A percentile compares a stretch with the other conserved stretches of the same genome.
phyloP scores from a whole-genome alignment of 2,888 invertebrate genomes.

The Isoperla grammatica region DNA sequence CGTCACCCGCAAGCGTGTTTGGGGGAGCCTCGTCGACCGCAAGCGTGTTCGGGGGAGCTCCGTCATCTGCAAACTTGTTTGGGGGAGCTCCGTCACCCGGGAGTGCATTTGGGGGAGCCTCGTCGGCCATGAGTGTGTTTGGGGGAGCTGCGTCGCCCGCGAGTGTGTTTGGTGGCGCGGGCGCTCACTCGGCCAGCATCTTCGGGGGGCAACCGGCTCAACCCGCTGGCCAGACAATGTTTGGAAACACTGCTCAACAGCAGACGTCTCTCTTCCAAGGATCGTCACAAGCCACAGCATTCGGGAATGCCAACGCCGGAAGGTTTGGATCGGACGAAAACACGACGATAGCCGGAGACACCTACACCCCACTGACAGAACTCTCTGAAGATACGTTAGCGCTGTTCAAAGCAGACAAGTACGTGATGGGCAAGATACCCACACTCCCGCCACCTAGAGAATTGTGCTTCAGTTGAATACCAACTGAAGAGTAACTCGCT shows the following conservation, averaged over 20 bases:
- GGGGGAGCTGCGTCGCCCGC: too few relatives aligned
- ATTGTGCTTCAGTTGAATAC: constrained; percentile 19
- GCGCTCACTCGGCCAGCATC: neutral
- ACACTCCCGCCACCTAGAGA: constrained; percentile 38
- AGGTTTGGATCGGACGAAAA: too few relatives aligned
- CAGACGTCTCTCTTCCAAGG: too few relatives aligned
- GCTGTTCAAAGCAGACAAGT: constrained; percentile 40
- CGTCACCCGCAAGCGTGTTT: too few relatives aligned
- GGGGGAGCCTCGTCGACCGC: too few relatives aligned
- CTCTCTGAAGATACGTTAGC: constrained; percentile 38
- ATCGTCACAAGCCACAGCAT: too few relatives aligned
- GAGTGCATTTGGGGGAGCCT: neutral
- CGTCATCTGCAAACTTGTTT: too few relatives aligned
- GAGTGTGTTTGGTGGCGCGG: neutral
- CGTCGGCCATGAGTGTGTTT: too few relatives aligned
- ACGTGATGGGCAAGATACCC: constrained; percentile 40
- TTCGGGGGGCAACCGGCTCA: neutral
- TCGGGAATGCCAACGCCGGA: too few relatives aligned
- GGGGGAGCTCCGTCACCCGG: too few relatives aligned
- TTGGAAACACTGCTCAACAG: too few relatives aligned
- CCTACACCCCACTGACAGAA: constrained; percentile 26
- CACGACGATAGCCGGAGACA: neutral
- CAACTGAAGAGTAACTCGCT: too few relatives aligned
- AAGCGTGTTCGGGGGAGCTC: neutral
- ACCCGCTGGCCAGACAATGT: neutral